phyloP scores from a whole-genome alignment of 2,113 vertebrate species.

The Eulacestoma nigropectus region DNA sequence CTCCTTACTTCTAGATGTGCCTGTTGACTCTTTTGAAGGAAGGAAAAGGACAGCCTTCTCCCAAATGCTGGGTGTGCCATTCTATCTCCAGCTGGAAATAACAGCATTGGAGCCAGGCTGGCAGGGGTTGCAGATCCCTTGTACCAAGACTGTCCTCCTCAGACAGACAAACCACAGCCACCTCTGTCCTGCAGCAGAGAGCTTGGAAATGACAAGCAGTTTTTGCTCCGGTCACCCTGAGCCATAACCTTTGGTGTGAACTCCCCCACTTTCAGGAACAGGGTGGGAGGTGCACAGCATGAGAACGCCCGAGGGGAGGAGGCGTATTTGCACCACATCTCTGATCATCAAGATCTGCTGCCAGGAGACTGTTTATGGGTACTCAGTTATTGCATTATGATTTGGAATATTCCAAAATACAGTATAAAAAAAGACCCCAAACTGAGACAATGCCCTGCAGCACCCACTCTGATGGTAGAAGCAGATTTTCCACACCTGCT shows the following conservation, averaged over 20 bases:
- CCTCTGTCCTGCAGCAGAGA: neutral
- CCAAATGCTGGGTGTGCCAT: neutral
- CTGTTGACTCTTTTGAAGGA: neutral
- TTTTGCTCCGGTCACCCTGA: neutral
- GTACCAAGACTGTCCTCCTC: neutral
- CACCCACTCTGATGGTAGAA: neutral
- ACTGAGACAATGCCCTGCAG: neutral
- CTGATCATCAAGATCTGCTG: neutral
- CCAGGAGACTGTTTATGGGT: neutral
- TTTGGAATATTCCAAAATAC: neutral
- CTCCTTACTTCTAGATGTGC: neutral
- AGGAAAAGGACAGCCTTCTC: neutral
- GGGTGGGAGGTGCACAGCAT: neutral
- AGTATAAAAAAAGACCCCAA: neutral
- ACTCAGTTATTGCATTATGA: rapidly evolving
- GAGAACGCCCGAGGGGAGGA: neutral
- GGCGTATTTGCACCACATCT: neutral
- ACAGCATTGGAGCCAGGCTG: neutral
- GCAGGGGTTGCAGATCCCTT: neutral
- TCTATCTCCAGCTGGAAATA: neutral
- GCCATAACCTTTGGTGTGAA: rapidly evolving
- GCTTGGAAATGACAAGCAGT: neutral
- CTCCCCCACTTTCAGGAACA: neutral
- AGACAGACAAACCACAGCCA: neutral
- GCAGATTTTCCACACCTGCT: neutral